phyloP scores from a whole-genome alignment of 2,888 invertebrate species.

The Penaeus monodon region DNA sequence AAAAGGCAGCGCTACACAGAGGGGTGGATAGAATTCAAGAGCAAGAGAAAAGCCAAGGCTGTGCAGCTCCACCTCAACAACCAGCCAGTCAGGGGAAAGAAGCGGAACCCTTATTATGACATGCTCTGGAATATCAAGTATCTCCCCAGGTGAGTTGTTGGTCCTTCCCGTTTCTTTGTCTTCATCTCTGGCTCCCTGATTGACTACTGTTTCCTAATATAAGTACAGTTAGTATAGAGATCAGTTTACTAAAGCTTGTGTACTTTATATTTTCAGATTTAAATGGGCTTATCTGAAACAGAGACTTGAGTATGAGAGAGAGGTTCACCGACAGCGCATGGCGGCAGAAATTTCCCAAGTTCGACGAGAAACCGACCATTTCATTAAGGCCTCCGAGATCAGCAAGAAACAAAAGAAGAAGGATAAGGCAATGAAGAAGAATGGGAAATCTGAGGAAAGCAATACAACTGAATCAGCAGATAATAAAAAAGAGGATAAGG shows the following conservation, averaged over 20 bases:
- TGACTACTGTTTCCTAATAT: background rate
- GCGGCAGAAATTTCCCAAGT: constrained; percentile 56
- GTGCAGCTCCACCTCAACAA: constrained; percentile 89
- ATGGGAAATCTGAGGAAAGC: constrained; percentile 1
- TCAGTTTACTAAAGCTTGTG: background rate
- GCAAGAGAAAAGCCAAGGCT: constrained; percentile 87
- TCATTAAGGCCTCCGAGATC: constrained; percentile 37
- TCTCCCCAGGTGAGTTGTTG: constrained; percentile 76
- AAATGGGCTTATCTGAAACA: constrained; percentile 59
- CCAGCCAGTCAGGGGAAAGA: constrained; percentile 85
- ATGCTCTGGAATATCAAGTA: constrained; percentile 97
- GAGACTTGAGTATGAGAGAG: constrained; percentile 53
- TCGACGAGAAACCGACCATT: constrained; percentile 50
- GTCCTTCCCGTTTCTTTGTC: background rate
- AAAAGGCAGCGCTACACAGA: constrained; percentile 78
- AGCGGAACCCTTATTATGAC: constrained; percentile 88
- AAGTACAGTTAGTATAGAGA: background rate
- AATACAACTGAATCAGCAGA: background rate
- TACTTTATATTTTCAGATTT: constrained; percentile 29
- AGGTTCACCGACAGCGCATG: constrained; percentile 50
- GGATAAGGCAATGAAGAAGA: constrained; percentile 8
- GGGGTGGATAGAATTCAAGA: constrained; percentile 96
- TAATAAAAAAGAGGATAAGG: background rate
- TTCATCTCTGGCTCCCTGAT: background rate
- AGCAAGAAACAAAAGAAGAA: constrained; percentile 43